Evolutionary conservation across 2,888 invertebrate species (phyloP), one percentile per base, ranked within the genome.

Genomic region (Cantharis nigra): DNA sequence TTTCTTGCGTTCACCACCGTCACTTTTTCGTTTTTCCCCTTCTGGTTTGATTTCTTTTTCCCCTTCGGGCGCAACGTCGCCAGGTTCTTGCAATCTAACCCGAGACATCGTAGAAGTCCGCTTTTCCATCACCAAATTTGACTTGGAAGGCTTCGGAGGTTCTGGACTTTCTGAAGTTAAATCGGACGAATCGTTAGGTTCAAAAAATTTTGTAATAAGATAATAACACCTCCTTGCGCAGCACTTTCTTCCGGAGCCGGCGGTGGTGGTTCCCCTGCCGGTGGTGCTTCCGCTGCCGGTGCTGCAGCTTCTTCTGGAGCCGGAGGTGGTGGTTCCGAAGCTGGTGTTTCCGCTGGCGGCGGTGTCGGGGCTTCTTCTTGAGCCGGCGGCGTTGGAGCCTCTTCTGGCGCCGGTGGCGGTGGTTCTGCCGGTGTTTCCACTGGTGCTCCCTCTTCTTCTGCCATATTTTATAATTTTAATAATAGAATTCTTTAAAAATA

Each of bases 41-140:
- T 64, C 71, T 1, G 14, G 16, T 14, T 69, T 63, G 9, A 49
- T n/a, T 49, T 49, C 20, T 26, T 23, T 30, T 26, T 75, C 20
- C 16, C 16, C 71, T 33, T 49, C 14, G n/a, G 14, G 33, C 11
- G 23, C 16, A 16, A 14, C 63, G 23, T 72, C 20, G n/a, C 20
- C 74, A 9, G 75, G 75, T 62, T 65, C 75, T 62, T 63, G 16
- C 33, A 75, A 4, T 2, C 33, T 63, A 13, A 75, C 75, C 33
- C 49, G 75, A 33, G 75, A 71, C 69, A 75, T 26, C 3, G 20
- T 26, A 28, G 75, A 63, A 67, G 65, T 13, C 18, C 70, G n/a
- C 65, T n/a, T 26, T 11, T 23, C 65, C 26, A 67, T 67, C 23
- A 3, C 23, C 18, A n/a, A 20, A 23, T 67, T 26, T 67, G 16